Conservation (phyloP, 2,888 invertebrate genomes). For the Nomada ferruginata region DNA sequence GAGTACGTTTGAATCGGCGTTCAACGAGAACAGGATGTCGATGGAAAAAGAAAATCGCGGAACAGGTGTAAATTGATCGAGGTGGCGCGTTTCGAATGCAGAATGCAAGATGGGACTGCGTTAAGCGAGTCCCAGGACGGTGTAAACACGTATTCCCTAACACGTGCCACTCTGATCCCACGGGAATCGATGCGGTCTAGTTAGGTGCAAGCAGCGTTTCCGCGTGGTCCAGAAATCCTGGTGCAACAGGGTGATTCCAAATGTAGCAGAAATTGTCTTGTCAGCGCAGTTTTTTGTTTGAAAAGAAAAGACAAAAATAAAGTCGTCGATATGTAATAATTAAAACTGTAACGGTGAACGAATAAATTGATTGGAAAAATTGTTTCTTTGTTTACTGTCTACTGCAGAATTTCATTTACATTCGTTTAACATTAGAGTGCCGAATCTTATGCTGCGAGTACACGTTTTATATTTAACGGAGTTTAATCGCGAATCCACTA, state of each 20-base stretch:
- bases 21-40: neutral
- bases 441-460: too few species aligned
- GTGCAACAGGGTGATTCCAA: neutral
- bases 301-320: too few species aligned
- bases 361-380: too few species aligned
- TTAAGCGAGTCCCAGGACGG: constrained; percentile 34
- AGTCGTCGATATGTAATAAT: too few species aligned
- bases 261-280: neutral
- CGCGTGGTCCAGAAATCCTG: constrained; percentile 4
- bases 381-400: too few species aligned
- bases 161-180: constrained; percentile 58
- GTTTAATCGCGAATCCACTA: too few species aligned
- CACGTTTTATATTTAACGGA: too few species aligned
- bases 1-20: neutral
- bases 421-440: too few species aligned
- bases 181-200: constrained; percentile 54
- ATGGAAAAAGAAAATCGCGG: constrained; percentile 6
- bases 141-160: constrained; percentile 56
- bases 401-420: too few species aligned
- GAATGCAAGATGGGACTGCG: constrained; percentile 14
- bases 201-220: constrained; percentile 34
- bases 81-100: constrained; percentile 14
- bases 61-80: constrained; percentile 40
- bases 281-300: neutral
- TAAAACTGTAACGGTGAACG: too few species aligned